Base-by-base conservation (phyloP, 2,888 invertebrate species). In the Apoda limacodes region DNA sequence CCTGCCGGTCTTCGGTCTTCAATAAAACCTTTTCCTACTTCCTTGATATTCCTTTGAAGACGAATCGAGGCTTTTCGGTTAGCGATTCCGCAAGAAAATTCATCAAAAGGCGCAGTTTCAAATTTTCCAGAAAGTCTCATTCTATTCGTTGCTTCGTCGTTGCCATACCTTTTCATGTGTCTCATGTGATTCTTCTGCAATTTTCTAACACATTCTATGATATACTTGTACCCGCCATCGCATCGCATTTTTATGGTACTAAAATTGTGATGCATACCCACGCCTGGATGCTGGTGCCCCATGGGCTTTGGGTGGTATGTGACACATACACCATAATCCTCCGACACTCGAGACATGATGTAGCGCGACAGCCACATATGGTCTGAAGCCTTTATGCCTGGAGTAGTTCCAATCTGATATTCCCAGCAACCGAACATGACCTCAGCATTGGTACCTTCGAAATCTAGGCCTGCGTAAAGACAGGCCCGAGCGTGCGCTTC, bases 341-440 rank as follows among this genome's bases (percentile, higher is more conserved):
- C 95, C 15, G 90, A 89, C 10, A 95, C 86, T 40, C 93, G 83
- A 50, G 90, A 87, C 55, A 95, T 82, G 32, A 95, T 83, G 62
- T 88, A 95, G 38, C 95, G 82, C 0, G 93, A 85, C 59, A 93
- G 84, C 95, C 95, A 95, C 32, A 95, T 62, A 52, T 95, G 89
- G 57, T 95, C 95, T 4, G 90, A 85, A 40, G 86, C 87, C 28
- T 84, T 83, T 39, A 95, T 93, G 0, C 96, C 96, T 39, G 87
- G 82, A 43, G 93, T 90, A 0, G 95, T 95, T 3, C 97, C 97
- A 9, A 97, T 88, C 67, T 95, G 93, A 69, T 85, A 93, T 62
- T 92, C 92, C 92, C 92, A 92, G 82, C 92, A 94, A 14, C 90
- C 90, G 12, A 89, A 92, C 96, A 96, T 95, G 13, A 97, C 98